Base-by-base conservation (phyloP, 2,888 invertebrate species). In the Uropetala carovei region DNA sequence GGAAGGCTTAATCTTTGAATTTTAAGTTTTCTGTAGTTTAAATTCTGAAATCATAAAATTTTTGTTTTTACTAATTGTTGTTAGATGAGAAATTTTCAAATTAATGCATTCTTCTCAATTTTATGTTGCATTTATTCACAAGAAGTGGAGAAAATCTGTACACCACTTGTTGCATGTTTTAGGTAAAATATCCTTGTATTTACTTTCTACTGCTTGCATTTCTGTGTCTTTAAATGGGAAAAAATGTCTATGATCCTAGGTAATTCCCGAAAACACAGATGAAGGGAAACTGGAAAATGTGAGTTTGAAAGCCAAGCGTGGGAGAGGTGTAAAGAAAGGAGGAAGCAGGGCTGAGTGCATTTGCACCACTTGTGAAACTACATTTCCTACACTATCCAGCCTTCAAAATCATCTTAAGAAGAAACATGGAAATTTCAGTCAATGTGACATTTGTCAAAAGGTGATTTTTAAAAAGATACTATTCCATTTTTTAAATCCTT, bases 381-480 rank as follows among this genome's bases (percentile, higher is more conserved):
- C 30, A 18, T 89, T 89, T 89, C 64, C 89, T 43, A 64, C 64
- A n/a, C 64, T 89, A 68, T 89, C 89, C 18, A 89, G 68, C 64
- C 64, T 89, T 9, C 89, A 89, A 64, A 64, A 64, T 27, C 89
- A 89, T 64, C 64, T 89, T 0, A 89, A 89, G 64, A 89, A 89
- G 64, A 89, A 89, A n/a, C 89, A 89, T 89, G 89, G 60, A 0
- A 64, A 89, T 64, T 60, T 89, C 16, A 89, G 64, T 60, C 89
- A 89, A 64, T 89, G 89, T 68, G 89, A 89, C 43, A 64, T 89
- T 43, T 89, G 89, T n/a, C 89, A 89, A 64, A 89, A 89, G 89
- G 89, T 89, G 60, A 13, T 64, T 89, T 18, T 13, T 43, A 43
- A 43, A 43, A 43, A 43, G 43, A 43, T 43, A 43, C 5, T 43